Conservation (phyloP, 2,888 invertebrate genomes). For the Iphiclides podalirius region DNA sequence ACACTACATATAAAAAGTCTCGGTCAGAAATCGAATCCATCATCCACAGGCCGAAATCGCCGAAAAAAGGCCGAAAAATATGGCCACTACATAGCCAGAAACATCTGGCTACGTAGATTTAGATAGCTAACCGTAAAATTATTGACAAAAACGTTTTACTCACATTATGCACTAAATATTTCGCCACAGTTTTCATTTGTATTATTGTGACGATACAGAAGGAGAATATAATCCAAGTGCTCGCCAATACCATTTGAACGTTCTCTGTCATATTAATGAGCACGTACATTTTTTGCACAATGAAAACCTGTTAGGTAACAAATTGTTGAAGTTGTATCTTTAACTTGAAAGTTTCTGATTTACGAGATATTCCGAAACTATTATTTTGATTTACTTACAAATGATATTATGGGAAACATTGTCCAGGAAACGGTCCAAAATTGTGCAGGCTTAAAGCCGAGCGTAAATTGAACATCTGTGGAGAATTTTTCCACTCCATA, state of each 20-base stretch:
- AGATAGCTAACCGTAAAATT: too few species aligned
- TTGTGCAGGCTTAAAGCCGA: slow-evolving; percentile 58
- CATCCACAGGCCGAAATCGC: too few species aligned
- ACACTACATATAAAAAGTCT: too few species aligned
- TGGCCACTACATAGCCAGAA: too few species aligned
- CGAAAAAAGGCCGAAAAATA: too few species aligned
- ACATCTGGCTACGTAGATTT: too few species aligned
- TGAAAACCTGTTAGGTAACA: slow-evolving; percentile 39
- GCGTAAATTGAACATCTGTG: slow-evolving; percentile 61
- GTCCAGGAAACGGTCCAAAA: slow-evolving; percentile 56
- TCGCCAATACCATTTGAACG: slow-evolving; percentile 31
- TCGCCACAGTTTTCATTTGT: slow-evolving; percentile 43
- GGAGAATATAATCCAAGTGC: slow-evolving; percentile 41
- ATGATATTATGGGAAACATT: slow-evolving; percentile 44
- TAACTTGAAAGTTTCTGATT: too few species aligned
- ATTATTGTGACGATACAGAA: slow-evolving; percentile 37
- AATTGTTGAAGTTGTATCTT: too few species aligned
- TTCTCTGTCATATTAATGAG: slow-evolving; percentile 30
- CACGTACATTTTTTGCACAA: slow-evolving; percentile 32
- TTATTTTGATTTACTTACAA: too few species aligned
- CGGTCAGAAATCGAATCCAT: too few species aligned
- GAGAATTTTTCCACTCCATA: slow-evolving; percentile 56
- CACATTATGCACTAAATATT: slow-evolving; percentile 49
- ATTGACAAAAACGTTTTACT: too few species aligned
- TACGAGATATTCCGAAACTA: too few species aligned